A percentile compares a stretch with the other conserved stretches of the same genome.
These are phyloP conservation scores for Plectrocnemia conspersa DNA, from an alignment of 1,140 invertebrate species.

Conservation along the genomic window DNA sequence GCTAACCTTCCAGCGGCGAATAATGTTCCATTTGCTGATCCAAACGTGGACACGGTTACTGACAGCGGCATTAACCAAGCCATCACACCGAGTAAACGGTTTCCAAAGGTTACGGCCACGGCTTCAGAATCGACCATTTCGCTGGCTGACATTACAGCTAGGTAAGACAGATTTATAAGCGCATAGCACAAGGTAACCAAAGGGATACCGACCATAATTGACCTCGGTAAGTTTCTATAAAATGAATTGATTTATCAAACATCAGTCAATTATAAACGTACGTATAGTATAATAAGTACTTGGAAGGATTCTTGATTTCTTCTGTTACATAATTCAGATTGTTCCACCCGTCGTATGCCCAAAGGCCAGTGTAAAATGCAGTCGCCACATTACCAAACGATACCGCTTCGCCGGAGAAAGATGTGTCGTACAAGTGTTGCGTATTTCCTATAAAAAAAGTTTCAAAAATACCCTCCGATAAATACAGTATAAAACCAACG, in stretches of 20 bases:
- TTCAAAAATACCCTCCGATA: no score
- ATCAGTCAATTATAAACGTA: background rate
- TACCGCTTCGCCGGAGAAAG: conserved; percentile 62
- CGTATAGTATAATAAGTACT: conserved; percentile 54
- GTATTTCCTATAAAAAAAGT: conserved; percentile 65
- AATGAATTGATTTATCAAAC: conserved; percentile 5
- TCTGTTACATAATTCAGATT: conserved; percentile 99
- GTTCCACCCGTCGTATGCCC: conserved; percentile 99
- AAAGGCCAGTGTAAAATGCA: conserved; percentile 95
- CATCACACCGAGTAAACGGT: conserved; percentile 76
- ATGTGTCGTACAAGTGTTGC: conserved; percentile 82
- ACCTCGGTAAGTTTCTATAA: conserved; percentile 83
- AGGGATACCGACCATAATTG: conserved; percentile 94
- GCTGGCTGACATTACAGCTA: conserved; percentile 90
- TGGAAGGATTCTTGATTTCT: conserved; percentile 96
- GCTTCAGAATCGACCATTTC: conserved; percentile 95
- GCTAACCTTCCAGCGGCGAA: conserved; percentile 81
- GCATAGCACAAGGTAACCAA: conserved; percentile 94
- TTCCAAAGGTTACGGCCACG: conserved; percentile 90
- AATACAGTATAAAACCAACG: no score
- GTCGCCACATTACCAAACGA: conserved; percentile 85
- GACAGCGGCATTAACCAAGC: conserved; percentile 92
- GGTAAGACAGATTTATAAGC: conserved; percentile 92
- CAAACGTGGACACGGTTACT: conserved; percentile 94
- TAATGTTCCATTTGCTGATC: conserved; percentile 93